Conservation (phyloP, 2,888 invertebrate genomes). For the Vanessa cardui region DNA sequence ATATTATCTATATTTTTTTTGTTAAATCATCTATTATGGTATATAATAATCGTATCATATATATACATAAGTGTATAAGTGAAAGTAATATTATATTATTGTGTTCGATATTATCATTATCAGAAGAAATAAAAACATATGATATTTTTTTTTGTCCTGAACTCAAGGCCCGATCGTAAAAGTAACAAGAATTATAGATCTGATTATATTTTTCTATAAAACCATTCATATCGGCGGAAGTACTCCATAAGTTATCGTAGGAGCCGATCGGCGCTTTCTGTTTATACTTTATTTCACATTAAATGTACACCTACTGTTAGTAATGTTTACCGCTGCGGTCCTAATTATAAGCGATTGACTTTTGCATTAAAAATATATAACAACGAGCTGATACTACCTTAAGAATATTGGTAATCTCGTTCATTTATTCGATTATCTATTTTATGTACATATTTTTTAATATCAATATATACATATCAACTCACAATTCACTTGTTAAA, state of each 20-base stretch:
- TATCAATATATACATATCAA: no score
- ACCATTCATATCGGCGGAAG: slow-evolving; percentile 43
- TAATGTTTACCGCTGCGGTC: slow-evolving; percentile 31
- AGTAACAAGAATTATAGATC: slow-evolving; percentile 35
- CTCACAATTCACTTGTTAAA: no score
- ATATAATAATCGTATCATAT: no score
- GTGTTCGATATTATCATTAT: no score
- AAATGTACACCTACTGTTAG: slow-evolving; percentile 30
- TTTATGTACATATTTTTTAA: no score
- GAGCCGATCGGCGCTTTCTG: slow-evolving; percentile 43
- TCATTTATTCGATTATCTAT: no score
- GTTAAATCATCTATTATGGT: no score
- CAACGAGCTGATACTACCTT: slow-evolving; percentile 21
- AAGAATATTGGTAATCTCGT: background rate
- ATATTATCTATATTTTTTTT: no score
- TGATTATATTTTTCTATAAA: slow-evolving; percentile 35
- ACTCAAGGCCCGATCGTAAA: slow-evolving; percentile 16
- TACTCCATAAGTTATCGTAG: slow-evolving; percentile 43
- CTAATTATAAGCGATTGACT: slow-evolving; percentile 30
- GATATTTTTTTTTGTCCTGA: background rate
- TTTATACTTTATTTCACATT: slow-evolving; percentile 44
- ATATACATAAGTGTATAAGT: no score
- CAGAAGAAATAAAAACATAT: background rate
- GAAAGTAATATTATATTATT: no score
- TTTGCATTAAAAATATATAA: slow-evolving; percentile 17